A percentile compares a stretch with the other conserved stretches of the same genome.
Evolutionary conservation across 1,140 invertebrate genomes (phyloP).

Genomic region (Drosophila yakuba): DNA sequence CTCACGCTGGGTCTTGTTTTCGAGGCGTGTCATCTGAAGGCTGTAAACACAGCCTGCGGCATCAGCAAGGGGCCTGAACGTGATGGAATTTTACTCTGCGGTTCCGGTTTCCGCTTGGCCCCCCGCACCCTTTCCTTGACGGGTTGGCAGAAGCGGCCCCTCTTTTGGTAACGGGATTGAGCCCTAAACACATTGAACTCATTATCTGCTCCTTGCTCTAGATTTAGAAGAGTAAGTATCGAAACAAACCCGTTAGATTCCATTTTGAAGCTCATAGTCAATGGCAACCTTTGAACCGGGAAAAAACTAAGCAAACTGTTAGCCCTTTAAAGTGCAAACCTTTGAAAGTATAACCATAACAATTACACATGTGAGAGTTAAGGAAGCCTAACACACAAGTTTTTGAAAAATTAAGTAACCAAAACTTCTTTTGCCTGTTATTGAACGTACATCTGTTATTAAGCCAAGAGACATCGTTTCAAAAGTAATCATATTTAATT

Average conservation of each 20-base stretch:
- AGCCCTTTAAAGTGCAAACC: too few relatives aligned
- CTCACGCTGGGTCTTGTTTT: constrained; percentile 44
- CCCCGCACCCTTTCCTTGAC: constrained; percentile 2
- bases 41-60: constrained; percentile 31
- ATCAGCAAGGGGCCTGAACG: constrained; percentile 31
- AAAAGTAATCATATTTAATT: too few relatives aligned
- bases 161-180: constrained; percentile 1
- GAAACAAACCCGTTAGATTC: too few relatives aligned
- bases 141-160: constrained; percentile 12
- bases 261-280: too few relatives aligned
- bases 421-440: too few relatives aligned
- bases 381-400: too few relatives aligned
- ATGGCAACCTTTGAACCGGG: background rate
- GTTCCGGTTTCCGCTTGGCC: constrained; percentile 14
- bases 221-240: background rate
- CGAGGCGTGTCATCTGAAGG: constrained; percentile 59
- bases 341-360: too few relatives aligned
- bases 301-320: background rate
- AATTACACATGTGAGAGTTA: too few relatives aligned
- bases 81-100: constrained; percentile 32
- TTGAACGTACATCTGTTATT: too few relatives aligned
- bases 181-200: background rate
- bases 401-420: too few relatives aligned
- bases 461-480: too few relatives aligned
- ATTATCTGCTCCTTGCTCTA: background rate